These are phyloP conservation scores for Catostomus latipinnis DNA, from an alignment of 2,797 vertebrate genomes.

Conservation along the genomic window DNA sequence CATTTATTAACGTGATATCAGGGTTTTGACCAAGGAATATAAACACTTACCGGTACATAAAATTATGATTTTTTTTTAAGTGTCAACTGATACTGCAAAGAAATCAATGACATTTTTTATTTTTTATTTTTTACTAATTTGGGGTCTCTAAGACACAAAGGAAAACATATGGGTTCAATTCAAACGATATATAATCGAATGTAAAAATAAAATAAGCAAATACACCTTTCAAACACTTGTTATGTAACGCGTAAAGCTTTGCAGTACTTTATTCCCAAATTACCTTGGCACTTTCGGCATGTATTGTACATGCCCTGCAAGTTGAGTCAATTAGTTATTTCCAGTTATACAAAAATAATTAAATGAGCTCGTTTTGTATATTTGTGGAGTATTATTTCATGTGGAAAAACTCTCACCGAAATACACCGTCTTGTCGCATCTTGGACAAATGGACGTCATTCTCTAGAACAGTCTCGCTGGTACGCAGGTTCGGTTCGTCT, in stretches of 20 bases:
- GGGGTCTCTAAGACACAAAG: neutral
- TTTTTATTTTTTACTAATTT: neutral
- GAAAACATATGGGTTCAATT: neutral
- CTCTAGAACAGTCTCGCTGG: neutral
- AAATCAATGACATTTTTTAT: neutral
- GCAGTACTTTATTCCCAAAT: neutral
- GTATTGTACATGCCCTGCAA: neutral
- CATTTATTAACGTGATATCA: neutral
- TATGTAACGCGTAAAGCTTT: neutral
- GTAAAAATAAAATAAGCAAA: neutral
- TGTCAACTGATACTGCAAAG: too few relatives aligned
- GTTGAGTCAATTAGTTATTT: neutral
- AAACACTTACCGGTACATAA: neutral
- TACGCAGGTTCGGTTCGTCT: slow-evolving; percentile 14
- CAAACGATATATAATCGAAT: neutral
- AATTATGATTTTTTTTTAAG: neutral
- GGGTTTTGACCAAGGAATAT: too few relatives aligned
- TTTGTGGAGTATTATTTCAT: neutral
- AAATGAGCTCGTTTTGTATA: neutral
- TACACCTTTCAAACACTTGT: neutral
- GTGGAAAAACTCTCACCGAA: slow-evolving; percentile 53
- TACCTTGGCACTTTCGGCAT: neutral
- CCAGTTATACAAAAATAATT: neutral
- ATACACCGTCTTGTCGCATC: slow-evolving; percentile 58
- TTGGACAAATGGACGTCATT: slow-evolving; percentile 59